Base-by-base conservation (phyloP, 2,113 vertebrate genomes). In the Sciurus niger region DNA sequence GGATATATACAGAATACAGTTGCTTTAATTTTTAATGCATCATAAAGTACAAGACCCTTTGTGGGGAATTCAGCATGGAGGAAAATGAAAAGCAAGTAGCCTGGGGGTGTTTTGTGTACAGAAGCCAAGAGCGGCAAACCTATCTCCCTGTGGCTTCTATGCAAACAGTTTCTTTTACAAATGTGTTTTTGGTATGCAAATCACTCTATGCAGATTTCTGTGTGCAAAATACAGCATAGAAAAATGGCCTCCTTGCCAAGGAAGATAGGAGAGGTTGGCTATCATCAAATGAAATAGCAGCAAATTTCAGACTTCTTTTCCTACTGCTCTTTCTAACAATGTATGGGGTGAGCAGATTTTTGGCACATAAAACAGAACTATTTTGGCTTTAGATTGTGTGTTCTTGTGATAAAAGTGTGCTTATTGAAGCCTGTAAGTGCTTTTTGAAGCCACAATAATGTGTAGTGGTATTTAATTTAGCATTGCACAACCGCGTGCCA, bases 151-250 rank as follows among this genome's bases (percentile, higher is more conserved):
- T 86, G 96, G 25, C 46, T 97, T 97, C 78, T 97, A 24, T 94
- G 96, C 89, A 96, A 94, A 95, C 93, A 74, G 78, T 95, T 96
- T 84, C 77, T 91, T 97, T 80, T 58, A 67, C 96, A 96, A 97
- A 95, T 68, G 72, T 97, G 96, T 78, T 58, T 98, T 98, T 98
- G 89, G 95, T 97, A 96, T 97, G 94, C 93, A 98, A 93, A 98
- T 98, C 95, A 80, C 78, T 97, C 94, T 96, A 90, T 98, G 95
- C 30, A 37, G 94, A 96, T 88, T 96, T 96, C 93, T 95, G 95
- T 98, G 87, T 96, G 92, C 96, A 97, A 98, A 98, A 98, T 77
- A 97, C 96, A 97, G 73, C 91, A 77, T 96, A 96, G 93, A 97
- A 97, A 98, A 98, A 78, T 68, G 97, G 84, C 74, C 46, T 95